Evolutionary conservation across 2,888 invertebrate genomes (phyloP).

Genomic region (Acanthacorydalis orientalis): DNA sequence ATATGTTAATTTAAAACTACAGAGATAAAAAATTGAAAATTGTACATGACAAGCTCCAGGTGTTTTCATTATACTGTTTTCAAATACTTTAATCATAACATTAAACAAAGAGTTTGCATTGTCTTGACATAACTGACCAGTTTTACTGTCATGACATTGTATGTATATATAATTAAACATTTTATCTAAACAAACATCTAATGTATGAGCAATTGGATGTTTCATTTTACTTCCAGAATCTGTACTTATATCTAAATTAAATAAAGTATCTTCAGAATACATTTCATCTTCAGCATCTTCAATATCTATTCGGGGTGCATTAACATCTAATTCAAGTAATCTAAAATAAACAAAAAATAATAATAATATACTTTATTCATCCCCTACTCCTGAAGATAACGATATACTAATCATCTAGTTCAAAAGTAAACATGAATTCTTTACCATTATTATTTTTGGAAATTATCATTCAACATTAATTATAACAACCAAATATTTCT

Average conservation of each 20-base stretch:
- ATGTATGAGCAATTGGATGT: conserved; percentile 40
- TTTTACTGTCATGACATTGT: conserved; percentile 31
- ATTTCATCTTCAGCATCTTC: conserved; percentile 29
- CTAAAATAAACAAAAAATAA: conserved; percentile 27
- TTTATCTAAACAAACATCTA: conserved; percentile 65
- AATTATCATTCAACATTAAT: too few species aligned
- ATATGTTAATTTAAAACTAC: conserved; percentile 42
- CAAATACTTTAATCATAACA: conserved; percentile 52
- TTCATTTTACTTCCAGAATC: conserved; percentile 26
- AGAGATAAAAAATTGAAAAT: conserved; percentile 57
- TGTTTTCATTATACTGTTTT: conserved; percentile 65
- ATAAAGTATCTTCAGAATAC: conserved; percentile 28
- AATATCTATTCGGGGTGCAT: conserved; percentile 39
- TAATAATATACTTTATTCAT: neutral
- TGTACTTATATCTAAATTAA: conserved; percentile 39
- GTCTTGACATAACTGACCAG: conserved; percentile 32
- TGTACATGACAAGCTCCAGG: conserved; percentile 68
- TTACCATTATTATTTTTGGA: too few species aligned
- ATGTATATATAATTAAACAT: conserved; percentile 50
- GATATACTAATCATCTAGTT: too few species aligned
- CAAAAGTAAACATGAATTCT: too few species aligned
- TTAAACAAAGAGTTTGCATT: conserved; percentile 41
- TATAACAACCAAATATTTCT: too few species aligned
- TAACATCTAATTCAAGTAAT: conserved; percentile 57
- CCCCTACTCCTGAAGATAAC: too few species aligned